Evolutionary conservation across 1,140 invertebrate genomes (phyloP), one percentile per base, ranked within the genome.

Genomic region (Eurosta solidaginis): DNA sequence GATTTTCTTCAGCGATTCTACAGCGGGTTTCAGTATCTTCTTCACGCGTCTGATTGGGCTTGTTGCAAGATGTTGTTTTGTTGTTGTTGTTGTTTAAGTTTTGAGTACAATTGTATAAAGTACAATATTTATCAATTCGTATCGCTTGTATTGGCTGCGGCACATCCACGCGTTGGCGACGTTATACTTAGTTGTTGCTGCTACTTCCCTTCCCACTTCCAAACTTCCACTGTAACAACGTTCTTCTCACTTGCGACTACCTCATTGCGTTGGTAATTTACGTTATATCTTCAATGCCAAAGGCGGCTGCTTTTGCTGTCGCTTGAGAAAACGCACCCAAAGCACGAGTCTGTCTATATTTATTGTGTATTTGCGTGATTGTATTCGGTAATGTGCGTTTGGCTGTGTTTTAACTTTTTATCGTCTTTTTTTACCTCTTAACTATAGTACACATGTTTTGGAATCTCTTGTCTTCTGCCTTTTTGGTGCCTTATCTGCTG

Each of bases 101-200:
- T 63, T 42, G 36, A 33, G 3, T 22, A 40, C 59, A 68, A 68
- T 68, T 33, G 33, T 22, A 40, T 6, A 2, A 9, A 47, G 45
- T 47, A 52, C n/a, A 68, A 68, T 68, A 68, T 68, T 68, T 68
- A 68, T 68, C 59, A 68, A 68, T 68, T 29, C 59, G 33, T 68
- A 68, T 68, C 59, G 59, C 59, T 68, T 3, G 50, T 54, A 54
- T 54, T n/a, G n/a, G n/a, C n/a, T n/a, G n/a, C n/a, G n/a, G n/a
- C 50, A 17, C 45, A 47, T 47, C 45, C 54, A 59, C 54, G 54
- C 54, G 54, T 59, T 33, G 29, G 22, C 40, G 40, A 6, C 7
- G 68, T 3, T 29, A 33, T 12, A 14, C 54, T 17, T 25, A 12
- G 50, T 25, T 25, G 50, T 27, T 27, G 50, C 50, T 25, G 22